Base-by-base conservation (phyloP, 2,113 vertebrate species). In the Coreoperca whiteheadi region DNA sequence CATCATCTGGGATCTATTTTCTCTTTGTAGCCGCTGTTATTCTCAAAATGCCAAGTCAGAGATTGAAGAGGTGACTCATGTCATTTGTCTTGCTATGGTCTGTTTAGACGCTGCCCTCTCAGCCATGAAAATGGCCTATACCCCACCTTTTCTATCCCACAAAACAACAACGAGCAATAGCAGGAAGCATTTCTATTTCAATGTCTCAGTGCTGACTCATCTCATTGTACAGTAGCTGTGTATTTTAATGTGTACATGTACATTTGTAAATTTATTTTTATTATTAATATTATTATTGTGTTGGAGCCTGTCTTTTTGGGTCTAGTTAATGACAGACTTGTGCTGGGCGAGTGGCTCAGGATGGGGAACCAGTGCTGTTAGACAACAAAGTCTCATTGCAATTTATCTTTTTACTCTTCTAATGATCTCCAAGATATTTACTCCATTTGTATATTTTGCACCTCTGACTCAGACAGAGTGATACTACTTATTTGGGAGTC, bases 1-100 rank as follows among this genome's bases (percentile, higher is more conserved):
- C 80, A 77, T 95, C 95, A 95, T 96, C 94, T 95, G 95, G 95
- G 92, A 94, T 95, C 87, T 87, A 94, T 96, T 95, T 95, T 93
- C 87, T 89, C 89, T 93, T 92, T 94, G 92, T 95, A 94, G 93
- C 92, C 89, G 87, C 94, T 95, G 93, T 95, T 95, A 95, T 94
- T 95, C 93, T 94, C 87, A 88, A 91, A 95, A 95, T 95, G 94
- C 94, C 93, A 94, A 95, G 91, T 94, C 90, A 93, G 92, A 95
- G 94, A 93, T 93, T 91, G 93, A 94, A 87, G 88, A 93, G 93
- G 93, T 94, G 94, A 95, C 93, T 96, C 94, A 93, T 93, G 93
- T 94, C 94, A 87, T 93, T 94, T 93, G 88, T 93, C 86, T 92
- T 93, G 85, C 88, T 85, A 80, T 79, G 85, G 88, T 80, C 70